phyloP scores from a whole-genome alignment of 53 echinoderm and acorn worm species.

The Patiria pectinifera region DNA sequence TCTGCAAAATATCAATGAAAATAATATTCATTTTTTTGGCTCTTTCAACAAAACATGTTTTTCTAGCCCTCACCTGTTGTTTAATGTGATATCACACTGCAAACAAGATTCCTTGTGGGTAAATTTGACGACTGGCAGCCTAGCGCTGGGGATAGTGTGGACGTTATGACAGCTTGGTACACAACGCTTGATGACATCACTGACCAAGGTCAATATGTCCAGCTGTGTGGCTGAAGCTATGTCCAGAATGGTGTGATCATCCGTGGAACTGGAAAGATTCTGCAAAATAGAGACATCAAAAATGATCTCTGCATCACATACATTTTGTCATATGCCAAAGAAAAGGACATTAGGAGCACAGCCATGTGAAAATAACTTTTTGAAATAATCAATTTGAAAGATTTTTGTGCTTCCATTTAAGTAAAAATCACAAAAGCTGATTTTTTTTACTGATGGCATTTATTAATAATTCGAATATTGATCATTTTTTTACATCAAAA shows the following conservation, averaged over 20 bases:
- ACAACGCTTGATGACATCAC: conserved; percentile 82
- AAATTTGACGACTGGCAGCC: conserved; percentile 91
- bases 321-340: neutral
- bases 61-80: conserved; percentile 89
- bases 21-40: too few species aligned
- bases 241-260: conserved; percentile 27
- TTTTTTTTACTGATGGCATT: too few species aligned
- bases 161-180: conserved; percentile 88
- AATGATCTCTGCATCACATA: neutral
- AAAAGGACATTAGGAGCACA: neutral
- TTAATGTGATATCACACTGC: conserved; percentile 81
- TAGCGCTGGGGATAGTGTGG: conserved; percentile 74
- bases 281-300: conserved; percentile 2
- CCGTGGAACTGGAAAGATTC: neutral
- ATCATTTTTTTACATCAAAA: too few species aligned
- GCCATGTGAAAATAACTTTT: too few species aligned
- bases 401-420: too few species aligned
- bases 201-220: conserved; percentile 76
- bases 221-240: conserved; percentile 40
- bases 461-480: too few species aligned
- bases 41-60: too few species aligned
- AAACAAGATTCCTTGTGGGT: conserved; percentile 87
- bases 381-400: too few species aligned
- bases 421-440: too few species aligned
- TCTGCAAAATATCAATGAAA: too few species aligned